These are phyloP conservation scores for Macrosteles quadrilineatus DNA, from an alignment of 1,140 invertebrate genomes.

Conservation along the genomic window DNA sequence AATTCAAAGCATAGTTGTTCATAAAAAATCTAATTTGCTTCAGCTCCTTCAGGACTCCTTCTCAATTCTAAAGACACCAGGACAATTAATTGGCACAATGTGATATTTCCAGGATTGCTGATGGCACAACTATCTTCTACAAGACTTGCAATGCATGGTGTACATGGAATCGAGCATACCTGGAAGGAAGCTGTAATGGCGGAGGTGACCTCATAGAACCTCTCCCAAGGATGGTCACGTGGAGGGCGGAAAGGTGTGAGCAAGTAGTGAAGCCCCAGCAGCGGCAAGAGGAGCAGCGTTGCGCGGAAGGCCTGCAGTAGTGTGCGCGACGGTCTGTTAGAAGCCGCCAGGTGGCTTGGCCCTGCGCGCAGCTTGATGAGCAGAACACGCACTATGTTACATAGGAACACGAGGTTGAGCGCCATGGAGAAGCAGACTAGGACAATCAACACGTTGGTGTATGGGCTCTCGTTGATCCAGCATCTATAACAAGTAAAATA, in stretches of 20 bases:
- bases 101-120: too few relatives aligned
- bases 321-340: slow-evolving; percentile 29
- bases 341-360: slow-evolving; percentile 51
- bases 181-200: slow-evolving; percentile 87
- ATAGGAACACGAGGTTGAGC: slow-evolving; percentile 86
- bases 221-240: slow-evolving; percentile 67
- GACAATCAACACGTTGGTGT: slow-evolving; percentile 71
- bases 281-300: slow-evolving; percentile 81
- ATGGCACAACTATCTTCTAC: too few relatives aligned
- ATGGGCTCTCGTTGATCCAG: slow-evolving; percentile 76
- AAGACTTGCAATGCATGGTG: too few relatives aligned
- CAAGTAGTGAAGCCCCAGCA: slow-evolving; percentile 83
- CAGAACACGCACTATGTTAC: slow-evolving; percentile 92
- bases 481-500: slow-evolving; percentile 60
- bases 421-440: slow-evolving; percentile 78
- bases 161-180: too few relatives aligned
- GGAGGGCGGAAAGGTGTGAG: slow-evolving; percentile 85
- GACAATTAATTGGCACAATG: too few relatives aligned
- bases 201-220: slow-evolving; percentile 79
- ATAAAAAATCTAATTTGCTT: too few relatives aligned
- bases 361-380: slow-evolving; percentile 79
- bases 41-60: too few relatives aligned
- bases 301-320: slow-evolving; percentile 60
- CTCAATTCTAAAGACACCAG: too few relatives aligned
- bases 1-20: too few relatives aligned